Conservation (phyloP, 1,140 invertebrate species). For the Brachionus koreanus region DNA sequence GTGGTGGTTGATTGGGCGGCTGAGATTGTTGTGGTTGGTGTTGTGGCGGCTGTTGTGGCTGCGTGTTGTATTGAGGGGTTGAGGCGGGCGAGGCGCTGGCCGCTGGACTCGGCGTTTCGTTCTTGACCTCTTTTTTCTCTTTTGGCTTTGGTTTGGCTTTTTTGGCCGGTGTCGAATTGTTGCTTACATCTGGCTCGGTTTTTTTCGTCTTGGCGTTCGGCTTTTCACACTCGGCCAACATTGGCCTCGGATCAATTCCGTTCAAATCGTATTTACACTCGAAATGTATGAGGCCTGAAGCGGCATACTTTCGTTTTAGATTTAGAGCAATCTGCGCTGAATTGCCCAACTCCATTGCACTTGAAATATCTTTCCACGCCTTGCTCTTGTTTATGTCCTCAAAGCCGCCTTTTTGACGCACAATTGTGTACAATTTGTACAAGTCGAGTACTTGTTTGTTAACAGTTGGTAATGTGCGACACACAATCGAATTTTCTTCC, state of each 20-base stretch:
- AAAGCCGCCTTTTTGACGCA: constrained; percentile 92
- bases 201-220: neutral
- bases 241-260: constrained; percentile 86
- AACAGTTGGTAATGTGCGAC: constrained; percentile 73
- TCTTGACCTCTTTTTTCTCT: constrained; percentile 48
- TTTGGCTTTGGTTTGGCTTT: constrained; percentile 46
- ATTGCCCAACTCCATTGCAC: constrained; percentile 82
- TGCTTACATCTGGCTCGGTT: neutral
- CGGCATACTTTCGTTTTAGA: constrained; percentile 91
- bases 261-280: constrained; percentile 95
- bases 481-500: constrained; percentile 27
- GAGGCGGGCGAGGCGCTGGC: neutral
- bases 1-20: constrained; percentile 43
- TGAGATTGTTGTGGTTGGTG: neutral
- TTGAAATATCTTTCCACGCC: constrained; percentile 95
- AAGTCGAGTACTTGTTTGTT: constrained; percentile 96
- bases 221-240: constrained; percentile 74
- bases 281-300: constrained; percentile 79
- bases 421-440: constrained; percentile 86
- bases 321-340: constrained; percentile 95
- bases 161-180: constrained; percentile 47
- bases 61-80: neutral
- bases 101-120: neutral
- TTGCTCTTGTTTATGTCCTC: constrained; percentile 96
- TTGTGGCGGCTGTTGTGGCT: neutral